Evolutionary conservation across 2,797 vertebrate genomes (phyloP).

Genomic region (Coreius guichenoti): DNA sequence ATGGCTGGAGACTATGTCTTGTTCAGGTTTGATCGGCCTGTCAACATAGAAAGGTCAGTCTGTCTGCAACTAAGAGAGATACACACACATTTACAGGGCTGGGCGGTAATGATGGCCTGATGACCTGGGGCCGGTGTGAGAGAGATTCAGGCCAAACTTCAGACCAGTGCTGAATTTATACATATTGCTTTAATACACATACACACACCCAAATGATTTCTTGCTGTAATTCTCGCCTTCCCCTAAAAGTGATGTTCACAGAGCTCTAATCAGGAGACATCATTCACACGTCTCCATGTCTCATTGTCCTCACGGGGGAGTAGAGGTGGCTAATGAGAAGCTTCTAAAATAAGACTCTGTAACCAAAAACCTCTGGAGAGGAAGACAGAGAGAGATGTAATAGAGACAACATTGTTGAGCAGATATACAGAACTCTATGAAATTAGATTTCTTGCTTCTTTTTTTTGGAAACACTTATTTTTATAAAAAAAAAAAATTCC

Average conservation of each 20-base stretch:
- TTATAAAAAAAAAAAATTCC: too few species aligned
- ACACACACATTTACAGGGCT: neutral
- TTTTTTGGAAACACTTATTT: neutral
- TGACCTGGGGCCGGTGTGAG: neutral
- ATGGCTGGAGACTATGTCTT: slow-evolving; percentile 91
- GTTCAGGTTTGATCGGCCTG: slow-evolving; percentile 95
- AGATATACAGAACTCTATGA: neutral
- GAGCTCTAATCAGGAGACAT: slow-evolving; percentile 37
- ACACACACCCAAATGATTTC: neutral
- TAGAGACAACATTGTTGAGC: neutral
- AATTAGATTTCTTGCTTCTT: neutral
- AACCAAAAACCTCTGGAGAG: slow-evolving; percentile 63
- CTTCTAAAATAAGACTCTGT: slow-evolving; percentile 74
- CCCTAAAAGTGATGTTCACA: slow-evolving; percentile 6
- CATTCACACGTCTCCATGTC: slow-evolving; percentile 2
- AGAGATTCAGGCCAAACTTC: neutral
- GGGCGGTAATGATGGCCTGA: neutral
- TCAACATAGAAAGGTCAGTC: slow-evolving; percentile 91
- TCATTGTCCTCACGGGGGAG: slow-evolving; percentile 61
- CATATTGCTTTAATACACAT: neutral
- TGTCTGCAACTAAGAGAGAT: neutral
- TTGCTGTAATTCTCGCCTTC: slow-evolving; percentile 24
- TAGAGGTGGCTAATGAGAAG: slow-evolving; percentile 73
- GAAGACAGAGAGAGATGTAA: slow-evolving; percentile 10
- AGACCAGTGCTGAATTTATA: neutral